A percentile compares a stretch with the other conserved stretches of the same genome.
These are phyloP conservation scores for Tyto alba DNA, from an alignment of 2,113 vertebrate species.

Conservation along the genomic window DNA sequence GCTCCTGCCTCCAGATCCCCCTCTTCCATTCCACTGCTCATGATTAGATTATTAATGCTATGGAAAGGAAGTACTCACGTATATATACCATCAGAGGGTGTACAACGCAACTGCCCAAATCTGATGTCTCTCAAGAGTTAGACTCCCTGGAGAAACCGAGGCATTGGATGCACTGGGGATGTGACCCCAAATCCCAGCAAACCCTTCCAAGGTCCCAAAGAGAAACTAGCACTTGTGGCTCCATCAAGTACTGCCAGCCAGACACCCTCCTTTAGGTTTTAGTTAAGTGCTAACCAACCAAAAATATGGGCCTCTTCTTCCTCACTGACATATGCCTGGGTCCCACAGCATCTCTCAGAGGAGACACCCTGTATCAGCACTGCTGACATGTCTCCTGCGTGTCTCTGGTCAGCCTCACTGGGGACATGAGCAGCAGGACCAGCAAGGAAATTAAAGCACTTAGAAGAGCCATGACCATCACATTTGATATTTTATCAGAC, in stretches of 20 bases:
- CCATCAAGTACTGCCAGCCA: neutral
- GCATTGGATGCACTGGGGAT: neutral
- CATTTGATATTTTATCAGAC: neutral
- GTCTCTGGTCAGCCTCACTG: neutral
- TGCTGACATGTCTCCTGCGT: neutral
- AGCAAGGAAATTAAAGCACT: neutral
- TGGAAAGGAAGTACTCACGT: neutral
- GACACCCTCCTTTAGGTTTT: neutral
- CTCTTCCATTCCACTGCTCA: neutral
- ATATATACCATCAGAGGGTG: neutral
- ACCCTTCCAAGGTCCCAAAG: neutral
- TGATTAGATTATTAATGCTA: neutral
- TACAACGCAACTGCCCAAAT: neutral
- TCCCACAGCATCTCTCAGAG: neutral
- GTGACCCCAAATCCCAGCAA: neutral
- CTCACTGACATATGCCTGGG: rapidly evolving
- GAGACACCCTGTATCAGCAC: neutral
- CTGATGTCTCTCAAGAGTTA: neutral
- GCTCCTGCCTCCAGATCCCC: neutral
- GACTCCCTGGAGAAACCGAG: neutral
- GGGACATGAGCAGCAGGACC: neutral
- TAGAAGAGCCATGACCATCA: neutral
- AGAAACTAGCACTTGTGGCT: neutral
- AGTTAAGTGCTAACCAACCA: neutral
- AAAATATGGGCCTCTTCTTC: neutral